Base-by-base conservation (phyloP, 1,140 invertebrate genomes). In the Akabosia matsudoensis region DNA sequence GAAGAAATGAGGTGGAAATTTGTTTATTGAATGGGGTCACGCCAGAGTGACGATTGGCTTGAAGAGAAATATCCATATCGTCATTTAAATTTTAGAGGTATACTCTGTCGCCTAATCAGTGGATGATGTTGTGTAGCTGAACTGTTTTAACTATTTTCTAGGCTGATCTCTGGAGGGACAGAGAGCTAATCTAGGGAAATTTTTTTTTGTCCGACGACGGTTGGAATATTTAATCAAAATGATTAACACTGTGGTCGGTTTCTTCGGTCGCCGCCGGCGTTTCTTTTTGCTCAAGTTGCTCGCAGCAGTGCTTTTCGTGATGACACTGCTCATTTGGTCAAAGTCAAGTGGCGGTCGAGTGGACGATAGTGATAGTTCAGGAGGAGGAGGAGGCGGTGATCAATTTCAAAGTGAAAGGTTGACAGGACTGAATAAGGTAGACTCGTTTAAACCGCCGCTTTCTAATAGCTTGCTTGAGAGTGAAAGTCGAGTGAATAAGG, bases 281-380 rank as follows among this genome's bases (percentile, higher is more conserved):
- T 45, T 79, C n/a, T 75, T 79, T 54, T 54, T 78, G 28, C 73
- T 79, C 56, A 79, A 79, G 33, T 64, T 78, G 3, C 34, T 79
- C 18, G 74, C 73, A 10, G 24, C 74, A 33, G 73, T 77, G 33
- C 75, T 75, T 34, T 76, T 77, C 71, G 71, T 79, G 33, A 74
- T 67, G 51, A 77, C 76, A 16, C 51, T 79, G 3, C 31, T 79
- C 33, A 10, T 76, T 26, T 80, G 76, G 79, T 67, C 61, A 2
- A 67, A 67, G 31, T 67, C 61, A 30, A 24, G 31, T 30, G 26
- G 28, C 10, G 7, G 22, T 13, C 61, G 22, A 7, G 70, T 16
- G 28, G 33, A n/a, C n/a, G n/a, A n/a, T n/a, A n/a, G 22, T 26
- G 45, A 22, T 22, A 72, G 10, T 24, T 28, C 31, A 7, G 16